Conservation (phyloP, 2,888 invertebrate species). For the Protonemura montana region DNA sequence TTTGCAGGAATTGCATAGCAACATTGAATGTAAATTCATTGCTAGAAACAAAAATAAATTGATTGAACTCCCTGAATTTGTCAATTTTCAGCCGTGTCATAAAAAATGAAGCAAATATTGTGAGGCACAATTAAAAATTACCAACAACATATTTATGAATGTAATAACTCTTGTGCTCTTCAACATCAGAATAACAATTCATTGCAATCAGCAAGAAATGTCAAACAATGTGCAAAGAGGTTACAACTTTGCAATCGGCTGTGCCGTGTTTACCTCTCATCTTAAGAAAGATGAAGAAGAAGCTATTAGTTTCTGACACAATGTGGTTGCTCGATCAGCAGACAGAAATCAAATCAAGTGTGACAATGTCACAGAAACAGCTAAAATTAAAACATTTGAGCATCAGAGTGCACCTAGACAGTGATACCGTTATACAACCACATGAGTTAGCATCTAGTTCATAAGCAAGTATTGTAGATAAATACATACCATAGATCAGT, state of each 20-base stretch:
- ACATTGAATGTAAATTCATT: neutral
- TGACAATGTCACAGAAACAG: neutral
- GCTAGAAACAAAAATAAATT: neutral
- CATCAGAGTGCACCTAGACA: neutral
- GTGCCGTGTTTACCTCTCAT: neutral
- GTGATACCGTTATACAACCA: constrained; percentile 22
- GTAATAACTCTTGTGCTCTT: neutral
- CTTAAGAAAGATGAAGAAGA: too few relatives aligned
- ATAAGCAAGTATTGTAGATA: neutral
- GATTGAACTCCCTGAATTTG: neutral
- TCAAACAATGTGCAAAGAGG: neutral
- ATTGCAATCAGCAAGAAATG: neutral
- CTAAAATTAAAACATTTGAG: neutral
- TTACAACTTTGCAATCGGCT: neutral
- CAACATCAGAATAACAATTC: neutral
- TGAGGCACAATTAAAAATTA: constrained; percentile 47
- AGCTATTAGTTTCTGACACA: too few relatives aligned
- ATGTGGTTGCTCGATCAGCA: too few relatives aligned
- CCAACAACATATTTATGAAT: constrained; percentile 15
- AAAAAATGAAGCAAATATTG: constrained; percentile 46
- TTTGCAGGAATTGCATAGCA: neutral
- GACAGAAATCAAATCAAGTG: too few relatives aligned
- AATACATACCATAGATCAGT: neutral
- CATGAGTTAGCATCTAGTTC: constrained; percentile 2
- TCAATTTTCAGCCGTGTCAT: constrained; percentile 13